Conservation (phyloP, 92 coral and sea anemone species). For the Paragorgia papillata region DNA sequence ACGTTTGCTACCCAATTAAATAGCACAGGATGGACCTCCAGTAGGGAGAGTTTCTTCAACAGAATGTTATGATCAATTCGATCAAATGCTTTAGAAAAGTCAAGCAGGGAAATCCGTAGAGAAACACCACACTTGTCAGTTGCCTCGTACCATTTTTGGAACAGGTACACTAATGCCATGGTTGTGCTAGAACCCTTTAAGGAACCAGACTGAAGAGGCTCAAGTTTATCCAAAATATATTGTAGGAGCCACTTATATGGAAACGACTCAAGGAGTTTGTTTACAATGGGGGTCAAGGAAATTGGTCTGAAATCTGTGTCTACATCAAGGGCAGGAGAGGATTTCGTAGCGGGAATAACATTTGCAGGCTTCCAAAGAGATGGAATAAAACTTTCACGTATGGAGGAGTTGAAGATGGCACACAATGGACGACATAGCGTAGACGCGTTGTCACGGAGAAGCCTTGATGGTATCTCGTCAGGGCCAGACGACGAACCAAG, state of each 20-base stretch:
- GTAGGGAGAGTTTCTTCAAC: no score
- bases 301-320: conserved; percentile 33
- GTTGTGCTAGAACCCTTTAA: conserved; percentile 9
- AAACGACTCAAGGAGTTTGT: conserved; percentile 38
- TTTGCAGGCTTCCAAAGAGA: conserved; percentile 43
- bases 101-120: no score
- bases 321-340: conserved; percentile 18
- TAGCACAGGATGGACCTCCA: no score
- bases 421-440: conserved; percentile 16
- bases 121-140: no score
- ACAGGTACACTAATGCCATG: no score
- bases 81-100: no score
- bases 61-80: no score
- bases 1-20: no score
- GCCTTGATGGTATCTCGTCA: conserved; percentile 21
- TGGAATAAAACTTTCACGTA: conserved; percentile 22
- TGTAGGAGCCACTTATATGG: conserved; percentile 18
- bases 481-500: not conserved
- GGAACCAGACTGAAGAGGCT: conserved; percentile 24
- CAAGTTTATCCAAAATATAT: not conserved
- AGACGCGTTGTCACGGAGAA: conserved; percentile 28
- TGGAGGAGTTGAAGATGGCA: conserved; percentile 32
- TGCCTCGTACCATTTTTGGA: no score
- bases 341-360: conserved; percentile 26
- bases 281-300: conserved; percentile 36